phyloP scores from a whole-genome alignment of 1,140 invertebrate genomes.

The Dinothrombium tinctorium region DNA sequence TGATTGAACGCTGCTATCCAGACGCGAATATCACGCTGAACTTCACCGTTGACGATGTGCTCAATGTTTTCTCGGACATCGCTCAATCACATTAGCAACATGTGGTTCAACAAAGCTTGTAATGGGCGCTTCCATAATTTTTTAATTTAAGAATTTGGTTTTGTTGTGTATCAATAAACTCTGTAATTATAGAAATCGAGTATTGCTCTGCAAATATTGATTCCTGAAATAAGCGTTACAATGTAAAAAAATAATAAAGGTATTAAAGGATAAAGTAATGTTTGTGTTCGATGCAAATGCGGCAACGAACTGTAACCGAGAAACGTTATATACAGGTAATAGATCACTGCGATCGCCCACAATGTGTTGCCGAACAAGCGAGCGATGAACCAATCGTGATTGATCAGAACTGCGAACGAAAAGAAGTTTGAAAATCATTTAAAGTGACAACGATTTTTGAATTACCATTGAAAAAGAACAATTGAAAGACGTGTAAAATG shows the following conservation, averaged over 20 bases:
- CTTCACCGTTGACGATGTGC: constrained; percentile 85
- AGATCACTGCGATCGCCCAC: constrained; percentile 69
- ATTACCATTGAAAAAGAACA: constrained; percentile 68
- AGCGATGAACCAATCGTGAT: constrained; percentile 43
- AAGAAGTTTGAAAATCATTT: too few species aligned
- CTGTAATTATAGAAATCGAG: constrained; percentile 56
- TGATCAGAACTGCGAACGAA: constrained; percentile 40
- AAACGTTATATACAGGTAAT: constrained; percentile 94
- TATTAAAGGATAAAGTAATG: constrained; percentile 64
- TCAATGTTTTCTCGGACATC: constrained; percentile 93
- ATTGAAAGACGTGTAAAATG: constrained; percentile 72
- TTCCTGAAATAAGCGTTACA: constrained; percentile 35
- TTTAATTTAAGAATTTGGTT: too few species aligned
- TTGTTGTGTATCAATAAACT: constrained; percentile 39
- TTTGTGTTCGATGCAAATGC: constrained; percentile 61
- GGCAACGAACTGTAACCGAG: constrained; percentile 86
- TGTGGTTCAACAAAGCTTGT: too few species aligned
- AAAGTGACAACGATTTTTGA: too few species aligned
- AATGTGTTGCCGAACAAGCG: constrained; percentile 72
- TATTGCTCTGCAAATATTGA: constrained; percentile 39
- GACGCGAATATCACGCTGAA: constrained; percentile 79
- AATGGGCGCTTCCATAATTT: too few species aligned
- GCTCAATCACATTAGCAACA: constrained; percentile 70
- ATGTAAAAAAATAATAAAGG: constrained; percentile 52
- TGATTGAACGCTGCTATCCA: constrained; percentile 88